Conservation (phyloP, 2,113 vertebrate genomes). For the Bubo bubo region DNA sequence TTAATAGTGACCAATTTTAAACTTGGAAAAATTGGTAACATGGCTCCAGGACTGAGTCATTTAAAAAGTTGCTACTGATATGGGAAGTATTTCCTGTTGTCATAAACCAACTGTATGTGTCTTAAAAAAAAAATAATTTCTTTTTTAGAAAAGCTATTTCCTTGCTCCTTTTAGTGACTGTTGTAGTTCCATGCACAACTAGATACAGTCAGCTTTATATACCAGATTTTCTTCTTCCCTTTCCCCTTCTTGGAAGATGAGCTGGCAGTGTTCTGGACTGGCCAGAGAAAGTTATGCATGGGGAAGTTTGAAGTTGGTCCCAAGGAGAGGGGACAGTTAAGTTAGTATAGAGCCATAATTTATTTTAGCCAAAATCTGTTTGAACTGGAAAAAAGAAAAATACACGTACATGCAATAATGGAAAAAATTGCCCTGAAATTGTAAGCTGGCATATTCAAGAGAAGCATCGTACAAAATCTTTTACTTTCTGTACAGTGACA, state of each 20-base stretch:
- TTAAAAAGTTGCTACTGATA: constrained; percentile 25
- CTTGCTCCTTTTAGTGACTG: constrained; percentile 42
- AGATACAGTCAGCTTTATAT: not conserved
- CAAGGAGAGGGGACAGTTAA: not conserved
- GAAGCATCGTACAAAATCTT: constrained; percentile 67
- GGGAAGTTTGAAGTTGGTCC: not conserved
- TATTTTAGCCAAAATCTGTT: constrained; percentile 40
- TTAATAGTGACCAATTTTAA: not conserved
- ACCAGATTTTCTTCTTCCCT: not conserved
- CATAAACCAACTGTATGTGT: constrained; percentile 21
- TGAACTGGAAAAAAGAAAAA: constrained; percentile 37
- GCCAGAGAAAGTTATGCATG: not conserved
- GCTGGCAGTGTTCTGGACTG: constrained; percentile 67
- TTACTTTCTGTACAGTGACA: constrained; percentile 71
- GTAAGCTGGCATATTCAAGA: constrained; percentile 16
- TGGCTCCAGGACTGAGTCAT: not conserved
- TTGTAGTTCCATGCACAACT: constrained; percentile 28
- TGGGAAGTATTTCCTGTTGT: not conserved
- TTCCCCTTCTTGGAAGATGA: not conserved
- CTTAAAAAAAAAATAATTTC: not conserved
- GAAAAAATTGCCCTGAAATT: constrained; percentile 29
- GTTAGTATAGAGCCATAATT: not conserved
- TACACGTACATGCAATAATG: constrained; percentile 23
- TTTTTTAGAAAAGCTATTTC: constrained; percentile 31
- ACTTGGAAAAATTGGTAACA: not conserved